Evolutionary conservation across 1,140 invertebrate species (phyloP), one percentile per base, ranked within the genome.

Genomic region (Anagrus nilaparvatae): DNA sequence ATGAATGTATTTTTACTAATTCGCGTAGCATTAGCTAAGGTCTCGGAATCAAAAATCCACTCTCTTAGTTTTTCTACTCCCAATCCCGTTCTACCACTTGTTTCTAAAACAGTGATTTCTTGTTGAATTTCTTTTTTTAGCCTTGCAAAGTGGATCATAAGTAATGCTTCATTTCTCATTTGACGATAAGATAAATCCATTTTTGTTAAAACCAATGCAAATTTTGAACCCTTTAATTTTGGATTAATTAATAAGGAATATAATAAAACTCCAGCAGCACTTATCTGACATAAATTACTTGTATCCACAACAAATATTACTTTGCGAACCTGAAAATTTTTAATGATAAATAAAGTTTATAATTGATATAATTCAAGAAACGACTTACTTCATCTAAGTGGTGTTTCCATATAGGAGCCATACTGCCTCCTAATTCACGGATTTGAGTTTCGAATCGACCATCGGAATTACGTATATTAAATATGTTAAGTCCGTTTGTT

Each of bases 181-280:
- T 87, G 84, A 16, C 82, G 69, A 60, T 85, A 86, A 9, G 82
- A 82, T 2, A 80, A 75, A 53, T 89, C 84, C 79, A 83, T 85
- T 67, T 88, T 89, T 12, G 79, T 77, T 7, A 89, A 59, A 0
- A 87, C 75, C 36, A 88, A 54, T 14, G 85, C 69, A 48, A 88
- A 71, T 73, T 79, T 81, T 3, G 74, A 70, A 45, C 70, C 71
- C 46, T 70, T 71, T 12, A 84, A 55, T 33, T 66, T 61, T 1
- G 83, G 81, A 48, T 86, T 74, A 3, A 80, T 75, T n/a, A 87
- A 52, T 13, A 84, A 64, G 0, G 81, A 79, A 51, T 84, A 85
- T 0, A 87, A 60, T 29, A 85, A 66, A 3, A 86, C 78, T 13
- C 80, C 81, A 25, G 83, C 81, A n/a, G 79, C 80, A 10, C 82